Evolutionary conservation across 2,797 vertebrate genomes (phyloP), one percentile per base, ranked within the genome.

Genomic region (Sternarchorhynchus goeldii): DNA sequence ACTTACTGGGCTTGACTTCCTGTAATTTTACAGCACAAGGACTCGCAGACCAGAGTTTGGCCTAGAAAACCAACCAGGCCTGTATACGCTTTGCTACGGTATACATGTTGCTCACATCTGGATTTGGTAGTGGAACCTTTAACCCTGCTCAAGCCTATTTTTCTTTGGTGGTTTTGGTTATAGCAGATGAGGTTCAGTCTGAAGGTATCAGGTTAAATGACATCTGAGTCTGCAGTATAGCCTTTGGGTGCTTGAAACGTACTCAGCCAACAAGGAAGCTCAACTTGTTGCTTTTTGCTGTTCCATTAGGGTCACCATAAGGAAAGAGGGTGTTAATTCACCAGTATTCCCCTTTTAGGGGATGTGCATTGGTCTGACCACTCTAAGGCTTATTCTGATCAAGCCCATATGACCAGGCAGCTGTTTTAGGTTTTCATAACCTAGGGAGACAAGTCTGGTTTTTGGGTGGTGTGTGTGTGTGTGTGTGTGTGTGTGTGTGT

Each of bases 121-220:
- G 63, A 76, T 41, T 67, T n/a, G 53, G 63, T 76, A 57, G 6
- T 58, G 34, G 16, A 58, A 6, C 66, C 21, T 67, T 76, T 57
- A 62, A 18, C 50, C 53, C 16, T 6, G 14, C 57, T n/a, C 31
- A 76, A 50, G 21, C 20, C 63, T 39, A 0, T 58, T 14, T 67
- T 76, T 50, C 45, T 50, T 12, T 76, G 57, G 34, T 76, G 64
- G 74, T 20, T 76, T 76, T 58, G 74, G 74, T 67, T 67, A 45
- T 55, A 58, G 34, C 34, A 67, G 41, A 67, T 41, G 64, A 16
- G 34, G 8, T 31, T 67, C 31, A 55, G 74, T 45, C 41, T 63
- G 50, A 76, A 76, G 67, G 20, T 41, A 67, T 76, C 32, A 67
- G 41, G 6, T 39, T 21, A 58, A 67, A 55, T 41, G 55, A 67